Evolutionary conservation across 2,797 vertebrate species (phyloP), one percentile per base, ranked within the genome.

Genomic region (Tarsius wallacei): DNA sequence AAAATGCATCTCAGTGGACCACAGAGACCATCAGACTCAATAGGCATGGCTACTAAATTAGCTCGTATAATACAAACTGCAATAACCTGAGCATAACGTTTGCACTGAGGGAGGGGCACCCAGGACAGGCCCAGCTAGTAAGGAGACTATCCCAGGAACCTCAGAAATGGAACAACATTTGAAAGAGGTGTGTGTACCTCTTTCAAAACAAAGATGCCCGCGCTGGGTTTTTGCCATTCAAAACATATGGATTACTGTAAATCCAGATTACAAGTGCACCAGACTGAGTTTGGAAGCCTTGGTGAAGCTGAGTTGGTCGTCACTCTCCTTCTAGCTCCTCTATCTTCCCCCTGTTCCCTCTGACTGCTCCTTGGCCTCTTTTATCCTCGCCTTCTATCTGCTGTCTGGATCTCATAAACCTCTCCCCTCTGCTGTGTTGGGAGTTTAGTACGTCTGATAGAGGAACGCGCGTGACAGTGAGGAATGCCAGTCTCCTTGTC

Each of bases 1-100:
- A 42, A 68, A 73, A 96, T 68, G 28, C 49, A 77, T 73, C 78
- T 94, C 81, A 59, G 55, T 89, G 83, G 64, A 53, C 78, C 55
- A 31, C 49, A 68, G n/a, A 77, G 57, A 47, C 61, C n/a, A 0
- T 95, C 87, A 96, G 70, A 80, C 17, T 47, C 53, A 80, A 76
- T 21, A 87, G 51, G 31, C 49, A 42, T 17, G 19, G 10, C 57
- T 81, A 16, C 70, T 57, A 28, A 87, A 76, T 66, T 55, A 97
- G 36, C 84, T 76, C 59, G 7, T 73, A 64, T 86, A 71, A 86
- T 91, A 70, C 2, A 42, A 70, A 17, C 73, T 66, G 16, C 51
- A 33, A 0, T 63, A 51, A 73, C 2, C 55, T 66, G 90, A 83
- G 53, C 17, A n/a, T 21, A 42, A 19, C 4, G 2, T 82, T 51